These are phyloP conservation scores for Andrena praecox DNA, from an alignment of 2,888 invertebrate genomes.

Conservation along the genomic window DNA sequence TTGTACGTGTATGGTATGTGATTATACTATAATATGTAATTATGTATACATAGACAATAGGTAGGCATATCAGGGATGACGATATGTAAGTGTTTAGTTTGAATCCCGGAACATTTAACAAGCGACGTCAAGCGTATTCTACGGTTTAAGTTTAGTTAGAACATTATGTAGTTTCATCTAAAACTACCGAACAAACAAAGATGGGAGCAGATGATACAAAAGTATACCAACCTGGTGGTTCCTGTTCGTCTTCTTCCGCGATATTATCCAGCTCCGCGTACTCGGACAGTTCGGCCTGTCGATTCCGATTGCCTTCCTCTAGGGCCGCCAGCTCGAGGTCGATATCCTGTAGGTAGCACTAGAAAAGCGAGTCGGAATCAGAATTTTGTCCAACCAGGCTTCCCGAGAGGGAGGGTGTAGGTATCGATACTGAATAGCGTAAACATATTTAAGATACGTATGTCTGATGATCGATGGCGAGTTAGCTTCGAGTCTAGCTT, in stretches of 20 bases:
- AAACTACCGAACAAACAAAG: conserved; percentile 18
- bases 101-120: no score
- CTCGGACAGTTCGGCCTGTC: conserved; percentile 82
- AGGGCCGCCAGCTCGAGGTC: conserved; percentile 83
- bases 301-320: conserved; percentile 82
- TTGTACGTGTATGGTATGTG: no score
- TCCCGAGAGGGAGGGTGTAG: no score
- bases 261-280: conserved; percentile 84
- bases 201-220: background rate
- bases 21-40: no score
- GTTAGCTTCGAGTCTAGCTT: background rate
- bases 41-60: no score
- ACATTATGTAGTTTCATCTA: background rate
- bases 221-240: conserved; percentile 82
- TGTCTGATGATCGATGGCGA: no score
- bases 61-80: no score
- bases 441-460: no score
- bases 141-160: no score
- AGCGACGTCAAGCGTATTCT: no score
- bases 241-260: conserved; percentile 84
- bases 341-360: conserved; percentile 84
- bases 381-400: background rate
- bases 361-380: conserved; percentile 44
- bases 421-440: no score
- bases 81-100: no score